Base-by-base conservation (phyloP, 2,888 invertebrate genomes). In the Lasius fuliginosus region DNA sequence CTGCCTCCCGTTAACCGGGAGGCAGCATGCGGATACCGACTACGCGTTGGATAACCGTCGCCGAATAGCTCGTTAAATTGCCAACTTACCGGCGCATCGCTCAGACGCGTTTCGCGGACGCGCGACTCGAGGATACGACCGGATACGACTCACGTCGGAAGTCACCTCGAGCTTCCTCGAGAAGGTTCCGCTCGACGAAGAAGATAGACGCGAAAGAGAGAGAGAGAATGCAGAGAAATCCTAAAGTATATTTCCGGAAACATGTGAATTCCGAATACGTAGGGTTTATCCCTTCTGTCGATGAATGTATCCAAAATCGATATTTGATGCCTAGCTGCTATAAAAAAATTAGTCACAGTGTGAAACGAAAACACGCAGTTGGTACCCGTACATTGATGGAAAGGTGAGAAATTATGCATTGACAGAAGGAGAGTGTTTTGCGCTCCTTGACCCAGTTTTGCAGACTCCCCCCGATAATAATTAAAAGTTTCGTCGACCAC, bases 1-100 rank as follows among this genome's bases (percentile, higher is more conserved):
- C 91, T 86, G 87, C 85, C 87, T 60, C 79, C 76, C 81, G 81
- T 85, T 85, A 88, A 82, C 77, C 77, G 68, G 64, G 40, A 42
- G 49, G 79, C n/a, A 86, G 75, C 84, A 84, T 83, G 67, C 79
- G 85, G 86, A 86, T 87, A 79, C 53, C 60, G 46, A 58, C 46
- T 83, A 77, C 83, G 56, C 75, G 53, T 88, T 76, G 85, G 84
- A 83, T 88, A 88, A 83, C 84, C 74, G 76, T 82, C 53, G 42
- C 62, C 60, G 75, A 69, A 86, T 86, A 67, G 67, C 73, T 69
- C 65, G 73, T 87, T 87, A 85, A 86, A 85, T 53, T 71, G 83
- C 60, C 85, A 75, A 75, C 82, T 82, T 82, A 71, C 82, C 64
- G 62, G 64, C 71, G 64, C 64, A 68, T 68, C 79, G 68, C 49